These are phyloP conservation scores for Ictalurus punctatus DNA, from an alignment of 2,113 vertebrate genomes.

Conservation along the genomic window DNA sequence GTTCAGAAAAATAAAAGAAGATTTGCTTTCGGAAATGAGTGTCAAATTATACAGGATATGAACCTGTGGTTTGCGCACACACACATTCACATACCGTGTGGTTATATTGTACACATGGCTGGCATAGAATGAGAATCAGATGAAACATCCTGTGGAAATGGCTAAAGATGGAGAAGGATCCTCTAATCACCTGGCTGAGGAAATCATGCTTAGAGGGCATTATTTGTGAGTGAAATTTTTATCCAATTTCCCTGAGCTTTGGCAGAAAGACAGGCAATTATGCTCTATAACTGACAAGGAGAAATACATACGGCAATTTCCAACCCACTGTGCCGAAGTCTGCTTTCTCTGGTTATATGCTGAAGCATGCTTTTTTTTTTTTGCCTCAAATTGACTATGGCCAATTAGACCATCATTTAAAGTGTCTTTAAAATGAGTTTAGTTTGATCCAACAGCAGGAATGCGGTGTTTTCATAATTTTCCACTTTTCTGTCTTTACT, in stretches of 20 bases:
- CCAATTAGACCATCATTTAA: slow-evolving; percentile 50
- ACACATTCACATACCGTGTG: not conserved
- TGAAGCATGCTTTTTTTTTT: slow-evolving; percentile 42
- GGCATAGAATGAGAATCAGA: not conserved
- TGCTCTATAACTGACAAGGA: slow-evolving; percentile 50
- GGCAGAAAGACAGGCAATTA: slow-evolving; percentile 55
- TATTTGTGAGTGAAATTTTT: slow-evolving; percentile 47
- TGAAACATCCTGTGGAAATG: slow-evolving; percentile 10
- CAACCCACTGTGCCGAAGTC: slow-evolving; percentile 33
- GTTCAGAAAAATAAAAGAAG: slow-evolving; percentile 42
- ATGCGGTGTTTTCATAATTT: slow-evolving; percentile 18
- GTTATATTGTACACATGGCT: not conserved
- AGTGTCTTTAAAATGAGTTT: slow-evolving; percentile 20
- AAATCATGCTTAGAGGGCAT: slow-evolving; percentile 39
- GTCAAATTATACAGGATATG: slow-evolving; percentile 41
- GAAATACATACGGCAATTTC: slow-evolving; percentile 54
- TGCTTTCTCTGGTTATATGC: slow-evolving; percentile 42
- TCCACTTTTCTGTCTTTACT: not conserved
- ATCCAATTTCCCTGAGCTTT: slow-evolving; percentile 51
- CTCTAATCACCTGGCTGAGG: slow-evolving; percentile 38
- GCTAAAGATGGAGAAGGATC: slow-evolving; percentile 19
- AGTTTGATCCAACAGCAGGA: slow-evolving; percentile 16
- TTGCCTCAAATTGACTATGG: slow-evolving; percentile 33
- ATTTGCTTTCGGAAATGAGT: slow-evolving; percentile 21
- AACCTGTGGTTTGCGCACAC: not conserved